These are phyloP conservation scores for Dolomedes plantarius DNA, from an alignment of 2,888 invertebrate species.

Conservation along the genomic window DNA sequence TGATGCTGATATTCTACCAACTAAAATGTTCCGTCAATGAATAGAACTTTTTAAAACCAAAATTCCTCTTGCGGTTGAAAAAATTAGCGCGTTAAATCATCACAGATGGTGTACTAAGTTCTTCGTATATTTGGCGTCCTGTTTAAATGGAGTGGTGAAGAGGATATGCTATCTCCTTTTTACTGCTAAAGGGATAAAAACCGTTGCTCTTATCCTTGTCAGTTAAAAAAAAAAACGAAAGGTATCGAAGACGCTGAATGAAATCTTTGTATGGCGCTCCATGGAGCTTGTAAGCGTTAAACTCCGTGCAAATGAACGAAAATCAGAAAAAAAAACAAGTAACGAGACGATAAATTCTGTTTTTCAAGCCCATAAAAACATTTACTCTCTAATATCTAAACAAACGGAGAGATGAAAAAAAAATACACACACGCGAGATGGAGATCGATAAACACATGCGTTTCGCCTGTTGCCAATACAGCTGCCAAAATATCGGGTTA, in stretches of 20 bases:
- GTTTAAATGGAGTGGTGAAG: too few species aligned
- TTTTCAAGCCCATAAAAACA: conserved; percentile 26
- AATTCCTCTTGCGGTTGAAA: too few species aligned
- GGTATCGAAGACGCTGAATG: not conserved
- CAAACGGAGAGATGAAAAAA: conserved; percentile 9
- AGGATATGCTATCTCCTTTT: too few species aligned
- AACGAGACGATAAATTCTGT: conserved; percentile 13
- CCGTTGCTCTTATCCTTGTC: too few species aligned
- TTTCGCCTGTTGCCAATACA: conserved; percentile 51
- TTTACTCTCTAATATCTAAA: conserved; percentile 24
- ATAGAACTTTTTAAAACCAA: too few species aligned
- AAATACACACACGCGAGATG: conserved; percentile 28
- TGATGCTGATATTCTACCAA: too few species aligned
- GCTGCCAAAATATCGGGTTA: conserved; percentile 44
- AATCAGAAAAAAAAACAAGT: not conserved
- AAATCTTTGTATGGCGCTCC: conserved; percentile 13
- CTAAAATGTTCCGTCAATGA: too few species aligned
- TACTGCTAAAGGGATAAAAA: too few species aligned
- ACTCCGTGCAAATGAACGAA: conserved; percentile 32
- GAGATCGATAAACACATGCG: conserved; percentile 55
- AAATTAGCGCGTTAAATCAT: too few species aligned
- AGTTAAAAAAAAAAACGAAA: too few species aligned
- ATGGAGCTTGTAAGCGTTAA: conserved; percentile 34
- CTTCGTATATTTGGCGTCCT: too few species aligned
- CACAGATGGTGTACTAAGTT: too few species aligned